Evolutionary conservation across 2,888 invertebrate genomes (phyloP), one percentile per base, ranked within the genome.

Genomic region (Rapana venosa): DNA sequence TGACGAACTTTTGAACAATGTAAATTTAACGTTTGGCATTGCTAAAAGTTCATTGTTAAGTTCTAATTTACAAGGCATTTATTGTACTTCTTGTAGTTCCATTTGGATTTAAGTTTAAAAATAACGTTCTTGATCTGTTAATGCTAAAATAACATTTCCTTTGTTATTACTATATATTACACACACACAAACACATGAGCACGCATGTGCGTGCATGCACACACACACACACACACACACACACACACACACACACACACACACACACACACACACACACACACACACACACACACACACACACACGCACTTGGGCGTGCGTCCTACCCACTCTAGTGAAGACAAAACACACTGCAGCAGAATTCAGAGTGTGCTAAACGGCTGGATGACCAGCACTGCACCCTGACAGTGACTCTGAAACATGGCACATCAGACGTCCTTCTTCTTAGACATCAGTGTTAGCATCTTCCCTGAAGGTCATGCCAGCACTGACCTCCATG

Each of bases 221-320:
- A 32, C 32, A 32, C 22, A 58, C 58, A 86, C 8, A 58, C 66
- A 66, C 32, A 86, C 58, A 86, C n/a, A 86, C 20, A 66, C 8
- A 86, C 36, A 36, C 36, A 36, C 36, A 26, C 36, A 36, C 81
- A 81, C n/a, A 81, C 81, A 36, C 36, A 81, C 81, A 36, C 36
- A 81, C 81, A 81, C 36, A 81, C 35, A 81, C 35, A 81, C 81
- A 81, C 81, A 81, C 36, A 81, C 36, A 81, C 81, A 36, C 81
- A 81, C 81, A 22, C 81, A 81, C 81, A 79, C 79, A 32, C 79
- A 35, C 30, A 35, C 79, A 79, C 79, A 79, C 79, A 79, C 79
- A 79, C 79, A 79, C 79, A 79, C 79, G 30, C 79, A 79, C 79
- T 30, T n/a, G n/a, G n/a, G n/a, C n/a, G n/a, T n/a, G n/a, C n/a